Base-by-base conservation (phyloP, 2,888 invertebrate genomes). In the Drosophila gaucha region DNA sequence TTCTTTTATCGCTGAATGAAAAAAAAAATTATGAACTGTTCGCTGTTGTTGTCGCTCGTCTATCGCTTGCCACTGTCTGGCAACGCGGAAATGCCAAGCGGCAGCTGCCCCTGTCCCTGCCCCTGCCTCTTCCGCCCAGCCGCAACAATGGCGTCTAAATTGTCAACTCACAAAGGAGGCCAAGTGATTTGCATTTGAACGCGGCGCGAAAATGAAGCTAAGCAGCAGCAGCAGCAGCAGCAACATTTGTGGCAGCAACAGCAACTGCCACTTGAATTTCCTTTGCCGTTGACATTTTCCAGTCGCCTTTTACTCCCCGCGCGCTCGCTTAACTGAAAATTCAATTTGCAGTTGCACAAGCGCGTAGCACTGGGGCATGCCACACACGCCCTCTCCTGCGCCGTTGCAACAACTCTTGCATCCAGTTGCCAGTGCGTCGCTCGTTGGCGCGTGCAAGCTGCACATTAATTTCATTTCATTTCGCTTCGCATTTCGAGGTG, bases 111-210 rank as follows among this genome's bases (percentile, higher is more conserved):
- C 35, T 26, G 14, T 57, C 20, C 10, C 33, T 35, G 47, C 43
- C 12, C 35, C 56, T 36, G 44, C 43, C 24, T 28, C 33, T 49
- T 51, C 9, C 51, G 57, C 30, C n/a, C 47, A 30, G 20, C 66
- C 14, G 39, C 67, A 85, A 82, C 82, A 82, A 82, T 88, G 86
- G 70, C 85, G 67, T 86, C 78, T 65, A 88, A 88, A 82, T 82
- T 82, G 82, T 88, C 82, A 82, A 86, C 89, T 88, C 67, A 86
- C 87, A 88, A 88, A 84, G 73, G 82, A 89, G 82, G 78, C 84
- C 89, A 87, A 87, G 66, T 83, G 86, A 83, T 83, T 83, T 83
- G 83, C 83, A 83, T 83, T 89, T 89, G 86, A 87, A 87, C 76
- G 71, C 86, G 71, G 67, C 86, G 83, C 72, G 89, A 83, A 88